Conservation (phyloP, 2,113 vertebrate genomes). For the Morphnarchus princeps region DNA sequence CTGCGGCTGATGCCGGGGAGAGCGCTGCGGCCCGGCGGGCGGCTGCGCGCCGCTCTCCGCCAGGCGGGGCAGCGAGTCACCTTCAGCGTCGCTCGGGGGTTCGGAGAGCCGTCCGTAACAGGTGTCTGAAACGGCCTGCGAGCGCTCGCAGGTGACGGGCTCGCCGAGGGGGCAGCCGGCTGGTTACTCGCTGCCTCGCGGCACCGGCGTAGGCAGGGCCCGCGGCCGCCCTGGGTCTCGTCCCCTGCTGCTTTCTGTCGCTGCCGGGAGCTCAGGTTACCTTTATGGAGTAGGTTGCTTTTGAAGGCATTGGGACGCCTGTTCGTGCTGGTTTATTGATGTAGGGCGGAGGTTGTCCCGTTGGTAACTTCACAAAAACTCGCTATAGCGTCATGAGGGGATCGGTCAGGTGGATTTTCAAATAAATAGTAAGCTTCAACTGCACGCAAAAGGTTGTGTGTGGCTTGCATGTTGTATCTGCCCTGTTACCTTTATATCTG, state of each 20-base stretch:
- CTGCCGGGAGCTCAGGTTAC: neutral
- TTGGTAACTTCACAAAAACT: neutral
- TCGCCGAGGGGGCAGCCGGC: neutral
- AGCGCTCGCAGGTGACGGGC: neutral
- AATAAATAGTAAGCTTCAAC: neutral
- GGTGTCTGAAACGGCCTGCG: neutral
- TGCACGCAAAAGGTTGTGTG: fast-evolving
- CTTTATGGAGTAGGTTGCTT: no score
- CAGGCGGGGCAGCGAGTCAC: neutral
- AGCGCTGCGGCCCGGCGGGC: neutral
- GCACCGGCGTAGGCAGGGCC: neutral
- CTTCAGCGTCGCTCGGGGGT: neutral
- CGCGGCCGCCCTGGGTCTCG: no score
- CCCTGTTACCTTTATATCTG: neutral
- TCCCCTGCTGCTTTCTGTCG: neutral
- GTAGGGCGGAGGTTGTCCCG: fast-evolving
- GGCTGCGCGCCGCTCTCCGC: neutral
- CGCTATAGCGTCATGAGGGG: fast-evolving
- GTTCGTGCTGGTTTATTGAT: neutral
- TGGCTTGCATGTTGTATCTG: fast-evolving
- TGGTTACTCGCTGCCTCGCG: neutral
- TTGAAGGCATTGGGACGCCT: fast-evolving
- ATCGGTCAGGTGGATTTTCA: neutral
- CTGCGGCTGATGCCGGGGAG: neutral
- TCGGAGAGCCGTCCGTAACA: neutral